Base-by-base conservation (phyloP, 2,113 vertebrate genomes). In the Oreotrochilus melanogaster region DNA sequence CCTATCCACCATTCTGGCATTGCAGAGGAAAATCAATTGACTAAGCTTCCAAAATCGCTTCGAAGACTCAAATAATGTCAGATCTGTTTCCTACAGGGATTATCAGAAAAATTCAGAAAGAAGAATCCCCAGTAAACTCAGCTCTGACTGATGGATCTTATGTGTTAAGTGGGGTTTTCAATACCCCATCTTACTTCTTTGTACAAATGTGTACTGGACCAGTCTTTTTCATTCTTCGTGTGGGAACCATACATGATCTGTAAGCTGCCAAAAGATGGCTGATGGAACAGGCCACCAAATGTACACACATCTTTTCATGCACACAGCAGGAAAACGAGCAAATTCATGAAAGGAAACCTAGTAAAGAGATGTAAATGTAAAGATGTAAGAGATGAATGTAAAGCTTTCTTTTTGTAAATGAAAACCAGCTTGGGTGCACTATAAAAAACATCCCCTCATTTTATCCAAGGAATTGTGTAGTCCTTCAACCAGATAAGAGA, bases 1-100 rank as follows among this genome's bases (percentile, higher is more conserved):
- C 66, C 18, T 18, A 42, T 70, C 95, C 81, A 91, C 78, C 31
- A 24, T 70, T 86, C 78, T 3, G 7, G 66, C 66, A 58, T n/a
- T 12, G 31, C 7, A 11, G 74, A 85, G 50, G 78, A 83, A 92
- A 92, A 89, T 87, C 73, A 62, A 53, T 66, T 24, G 28, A 89
- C 58, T 62, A 31, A 85, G 78, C 81, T 91, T 78, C 74, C 70
- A 72, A 71, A 88, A 94, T 61, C 53, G 39, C 54, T 91, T 92
- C 62, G 56, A 86, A 82, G 87, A 51, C 69, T 70, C 37, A 69
- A 45, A 69, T 25, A 79, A 78, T 11, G 42, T 57, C 33, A 91
- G 87, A 75, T 45, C 66, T 0, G 1, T 57, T 94, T 96, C 74
- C 62, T 50, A 11, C 1, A 1, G 71, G 33, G 91, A 92, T 35